Conservation (phyloP, 1,140 invertebrate genomes). For the Cydia amplana region DNA sequence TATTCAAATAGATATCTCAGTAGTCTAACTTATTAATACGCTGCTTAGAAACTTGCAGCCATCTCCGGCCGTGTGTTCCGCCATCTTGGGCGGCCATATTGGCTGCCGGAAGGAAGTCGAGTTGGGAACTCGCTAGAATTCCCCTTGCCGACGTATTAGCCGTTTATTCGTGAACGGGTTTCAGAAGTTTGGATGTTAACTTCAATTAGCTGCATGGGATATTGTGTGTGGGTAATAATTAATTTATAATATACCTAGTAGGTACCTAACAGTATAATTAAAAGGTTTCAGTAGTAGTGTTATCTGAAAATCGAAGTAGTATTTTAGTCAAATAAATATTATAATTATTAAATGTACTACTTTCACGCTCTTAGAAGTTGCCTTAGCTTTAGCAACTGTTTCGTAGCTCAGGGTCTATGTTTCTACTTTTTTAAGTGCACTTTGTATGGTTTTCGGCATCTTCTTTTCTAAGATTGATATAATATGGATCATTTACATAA, state of each 20-base stretch:
- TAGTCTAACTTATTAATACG: too few species aligned
- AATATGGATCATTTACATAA: too few species aligned
- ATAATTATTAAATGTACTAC: too few species aligned
- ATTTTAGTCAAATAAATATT: too few species aligned
- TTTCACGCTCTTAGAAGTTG: too few species aligned
- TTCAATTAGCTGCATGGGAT: not conserved
- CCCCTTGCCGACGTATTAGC: not conserved
- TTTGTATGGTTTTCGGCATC: too few species aligned
- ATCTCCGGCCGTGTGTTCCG: not conserved
- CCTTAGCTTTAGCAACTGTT: too few species aligned
- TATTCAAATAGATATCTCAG: too few species aligned
- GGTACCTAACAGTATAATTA: not conserved
- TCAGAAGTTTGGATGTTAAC: not conserved
- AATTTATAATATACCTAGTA: not conserved
- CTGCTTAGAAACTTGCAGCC: not conserved
- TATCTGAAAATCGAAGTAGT: too few species aligned
- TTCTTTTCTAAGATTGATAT: too few species aligned
- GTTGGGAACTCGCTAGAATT: constrained; percentile 1
- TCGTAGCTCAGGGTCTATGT: too few species aligned
- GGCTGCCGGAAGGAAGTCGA: constrained; percentile 19
- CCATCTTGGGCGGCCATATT: constrained; percentile 12
- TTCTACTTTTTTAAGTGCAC: too few species aligned
- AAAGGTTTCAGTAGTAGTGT: not conserved
- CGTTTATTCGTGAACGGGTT: not conserved
- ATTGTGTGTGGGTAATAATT: not conserved